phyloP scores from a whole-genome alignment of 1,140 invertebrate genomes.

The Gryon sp. region DNA sequence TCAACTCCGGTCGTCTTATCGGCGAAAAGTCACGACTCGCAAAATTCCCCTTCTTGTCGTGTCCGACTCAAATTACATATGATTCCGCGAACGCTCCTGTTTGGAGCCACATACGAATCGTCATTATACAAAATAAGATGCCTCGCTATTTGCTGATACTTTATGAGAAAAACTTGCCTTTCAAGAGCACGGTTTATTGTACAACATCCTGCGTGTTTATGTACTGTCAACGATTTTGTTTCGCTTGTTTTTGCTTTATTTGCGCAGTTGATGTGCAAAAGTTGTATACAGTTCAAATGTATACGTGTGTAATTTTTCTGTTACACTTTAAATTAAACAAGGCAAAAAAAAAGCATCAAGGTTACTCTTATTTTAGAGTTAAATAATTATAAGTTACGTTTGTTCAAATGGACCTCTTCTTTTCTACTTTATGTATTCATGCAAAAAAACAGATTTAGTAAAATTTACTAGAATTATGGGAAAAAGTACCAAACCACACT shows the following conservation, averaged over 20 bases:
- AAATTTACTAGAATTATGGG: no score
- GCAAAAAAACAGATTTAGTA: no score
- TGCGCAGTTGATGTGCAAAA: constrained; percentile 3
- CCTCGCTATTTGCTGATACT: constrained; percentile 23
- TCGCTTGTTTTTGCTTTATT: constrained; percentile 11
- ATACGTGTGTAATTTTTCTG: no score
- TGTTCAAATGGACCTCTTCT: no score
- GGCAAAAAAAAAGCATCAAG: no score
- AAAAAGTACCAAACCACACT: no score
- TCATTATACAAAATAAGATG: constrained; percentile 54
- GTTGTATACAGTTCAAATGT: no score
- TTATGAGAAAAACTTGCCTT: constrained; percentile 41
- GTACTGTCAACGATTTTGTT: constrained; percentile 23
- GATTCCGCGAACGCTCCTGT: constrained; percentile 48
- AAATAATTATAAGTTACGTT: no score
- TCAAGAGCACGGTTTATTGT: constrained; percentile 28
- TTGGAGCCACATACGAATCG: constrained; percentile 36
- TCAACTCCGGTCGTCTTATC: constrained; percentile 65
- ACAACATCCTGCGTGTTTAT: constrained; percentile 39
- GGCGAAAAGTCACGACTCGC: constrained; percentile 59
- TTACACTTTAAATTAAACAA: no score
- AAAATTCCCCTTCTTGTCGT: constrained; percentile 50
- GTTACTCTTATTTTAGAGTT: no score
- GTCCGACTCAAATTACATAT: constrained; percentile 55
- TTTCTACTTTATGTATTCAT: no score